Evolutionary conservation across 2,797 vertebrate species (phyloP).

Genomic region (Iguana delicatissima): DNA sequence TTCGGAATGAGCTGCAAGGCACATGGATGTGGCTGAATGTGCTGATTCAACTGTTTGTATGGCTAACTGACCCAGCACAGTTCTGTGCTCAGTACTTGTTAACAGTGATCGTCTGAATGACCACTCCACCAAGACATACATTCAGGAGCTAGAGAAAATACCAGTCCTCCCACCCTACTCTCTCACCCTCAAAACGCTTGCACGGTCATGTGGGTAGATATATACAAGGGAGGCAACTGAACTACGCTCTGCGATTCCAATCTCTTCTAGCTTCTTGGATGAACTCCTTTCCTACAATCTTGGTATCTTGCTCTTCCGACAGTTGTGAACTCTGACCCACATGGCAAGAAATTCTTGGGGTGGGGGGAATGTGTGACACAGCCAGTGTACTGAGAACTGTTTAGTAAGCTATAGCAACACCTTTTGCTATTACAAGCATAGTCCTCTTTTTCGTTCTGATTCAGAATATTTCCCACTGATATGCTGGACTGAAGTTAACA

Average conservation of each 20-base stretch:
- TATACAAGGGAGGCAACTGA: too few species aligned
- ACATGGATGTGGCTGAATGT: background rate
- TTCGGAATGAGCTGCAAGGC: background rate
- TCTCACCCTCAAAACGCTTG: too few species aligned
- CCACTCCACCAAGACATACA: background rate
- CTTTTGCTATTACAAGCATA: too few species aligned
- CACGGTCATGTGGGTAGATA: background rate
- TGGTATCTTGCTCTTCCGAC: background rate
- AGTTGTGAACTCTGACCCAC: background rate
- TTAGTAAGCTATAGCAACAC: too few species aligned
- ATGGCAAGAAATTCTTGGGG: background rate
- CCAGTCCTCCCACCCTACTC: background rate
- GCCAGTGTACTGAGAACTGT: too few species aligned
- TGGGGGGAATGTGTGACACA: too few species aligned
- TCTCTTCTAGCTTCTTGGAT: background rate
- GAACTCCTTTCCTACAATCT: background rate
- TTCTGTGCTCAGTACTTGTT: background rate
- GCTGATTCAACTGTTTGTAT: too few species aligned
- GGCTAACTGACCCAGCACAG: background rate
- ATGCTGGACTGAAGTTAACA: too few species aligned
- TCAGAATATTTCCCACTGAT: too few species aligned
- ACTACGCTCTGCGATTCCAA: background rate
- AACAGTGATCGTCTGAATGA: background rate
- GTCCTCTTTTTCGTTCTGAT: too few species aligned
- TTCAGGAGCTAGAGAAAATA: too few species aligned